Conservation (phyloP, 2,113 vertebrate species). For the Gracilinanus agilis region DNA sequence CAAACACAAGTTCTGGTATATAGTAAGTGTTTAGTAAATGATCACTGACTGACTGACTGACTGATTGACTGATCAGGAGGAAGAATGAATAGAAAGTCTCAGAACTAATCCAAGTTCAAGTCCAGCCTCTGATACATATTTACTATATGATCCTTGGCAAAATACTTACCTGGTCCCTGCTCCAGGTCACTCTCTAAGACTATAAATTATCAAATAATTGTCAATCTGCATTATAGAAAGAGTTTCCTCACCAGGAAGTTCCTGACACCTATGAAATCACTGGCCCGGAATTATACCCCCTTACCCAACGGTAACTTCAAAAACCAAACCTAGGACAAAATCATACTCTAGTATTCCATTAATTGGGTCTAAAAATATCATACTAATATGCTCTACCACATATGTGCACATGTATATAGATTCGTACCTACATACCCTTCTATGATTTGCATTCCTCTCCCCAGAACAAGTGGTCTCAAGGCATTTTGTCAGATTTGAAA, state of each 20-base stretch:
- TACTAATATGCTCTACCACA: neutral
- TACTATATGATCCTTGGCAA: neutral
- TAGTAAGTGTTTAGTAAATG: neutral
- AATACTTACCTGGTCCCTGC: neutral
- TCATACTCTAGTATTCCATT: neutral
- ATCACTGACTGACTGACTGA: no score
- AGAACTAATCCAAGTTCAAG: neutral
- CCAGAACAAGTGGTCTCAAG: neutral
- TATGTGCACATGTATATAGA: neutral
- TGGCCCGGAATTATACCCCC: neutral
- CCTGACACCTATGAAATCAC: neutral
- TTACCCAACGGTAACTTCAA: neutral
- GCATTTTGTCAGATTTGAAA: slow-evolving; percentile 16
- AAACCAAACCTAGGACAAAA: neutral
- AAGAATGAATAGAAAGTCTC: neutral
- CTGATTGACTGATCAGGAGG: neutral
- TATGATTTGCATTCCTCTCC: neutral
- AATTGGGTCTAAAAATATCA: neutral
- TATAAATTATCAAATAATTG: neutral
- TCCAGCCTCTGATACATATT: neutral
- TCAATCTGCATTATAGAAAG: neutral
- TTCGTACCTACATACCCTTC: neutral
- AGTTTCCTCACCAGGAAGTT: neutral
- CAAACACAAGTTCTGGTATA: neutral
- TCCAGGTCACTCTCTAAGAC: neutral